Base-by-base conservation (phyloP, 2,888 invertebrate species). In the Embidobia sp. region DNA sequence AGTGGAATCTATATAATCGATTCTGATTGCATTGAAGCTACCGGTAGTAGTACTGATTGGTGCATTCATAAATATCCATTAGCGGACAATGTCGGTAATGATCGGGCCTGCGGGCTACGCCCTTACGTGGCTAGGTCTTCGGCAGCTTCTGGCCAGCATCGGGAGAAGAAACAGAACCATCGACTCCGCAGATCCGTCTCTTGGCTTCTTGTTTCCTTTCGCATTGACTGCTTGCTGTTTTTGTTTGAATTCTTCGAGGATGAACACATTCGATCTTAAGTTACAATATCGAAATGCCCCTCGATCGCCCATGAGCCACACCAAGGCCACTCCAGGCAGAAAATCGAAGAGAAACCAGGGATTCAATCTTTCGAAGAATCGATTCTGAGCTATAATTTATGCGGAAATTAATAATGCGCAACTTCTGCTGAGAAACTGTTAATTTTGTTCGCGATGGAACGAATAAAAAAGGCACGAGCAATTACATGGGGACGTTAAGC, bases 1-100 rank as follows among this genome's bases (percentile, higher is more conserved):
- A 78, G 66, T 63, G 73, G 82, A 86, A 87, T 88, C 86, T 86
- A 86, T 86, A 88, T 89, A 88, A 89, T 89, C 88, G 88, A 88
- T 89, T 89, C 86, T 89, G 89, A 88, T 89, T 88, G 86, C 88
- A 89, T 89, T 88, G 88, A 89, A 88, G 88, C 87, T 57, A 57
- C 89, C 89, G 80, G 89, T 88, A 85, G 86, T 85, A 79, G 84
- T 84, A 85, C 85, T 89, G 89, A 89, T 89, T 88, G 88, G 88
- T 84, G 87, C 86, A 89, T 89, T 89, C 89, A 89, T 88, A 89
- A 89, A 89, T 88, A 89, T 88, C 88, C 88, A 89, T 88, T 89
- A 88, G 87, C 84, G 86, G 83, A 89, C 88, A 89, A 89, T 89
- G 88, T 88, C 84, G 84, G 87, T 89, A 89, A 89, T 88, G 89